A percentile compares a stretch with the other conserved stretches of the same genome.
phyloP scores from a whole-genome alignment of 2,888 invertebrate genomes.

The Dorcus hopei region DNA sequence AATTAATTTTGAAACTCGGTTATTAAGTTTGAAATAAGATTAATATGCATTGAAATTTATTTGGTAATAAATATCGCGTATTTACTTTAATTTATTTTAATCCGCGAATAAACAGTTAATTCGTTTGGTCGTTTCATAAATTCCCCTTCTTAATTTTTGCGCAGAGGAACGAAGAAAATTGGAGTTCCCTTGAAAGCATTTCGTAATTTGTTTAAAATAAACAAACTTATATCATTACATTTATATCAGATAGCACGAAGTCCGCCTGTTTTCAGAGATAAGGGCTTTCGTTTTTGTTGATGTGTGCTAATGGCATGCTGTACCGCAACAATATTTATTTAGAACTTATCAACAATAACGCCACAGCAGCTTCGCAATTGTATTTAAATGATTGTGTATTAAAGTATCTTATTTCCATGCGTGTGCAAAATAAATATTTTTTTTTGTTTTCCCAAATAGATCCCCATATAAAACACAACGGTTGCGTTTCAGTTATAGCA shows the following conservation, averaged over 20 bases:
- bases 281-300: no score
- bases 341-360: constrained; percentile 20
- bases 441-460: no score
- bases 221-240: neutral
- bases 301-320: constrained; percentile 5
- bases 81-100: no score
- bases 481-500: constrained; percentile 9
- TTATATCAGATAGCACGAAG: neutral
- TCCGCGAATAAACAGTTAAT: neutral
- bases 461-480: constrained; percentile 13
- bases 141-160: neutral
- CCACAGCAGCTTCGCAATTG: neutral
- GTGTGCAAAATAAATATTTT: no score
- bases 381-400: neutral
- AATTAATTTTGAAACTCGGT: no score
- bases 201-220: neutral
- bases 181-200: neutral
- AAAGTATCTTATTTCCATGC: no score
- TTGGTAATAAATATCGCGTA: no score
- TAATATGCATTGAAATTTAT: no score
- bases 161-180: neutral
- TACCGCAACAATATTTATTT: constrained; percentile 27
- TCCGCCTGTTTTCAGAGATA: neutral
- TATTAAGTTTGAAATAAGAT: no score
- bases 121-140: neutral